Percentiles rank a stretch among this genome's conserved stretches.
Conservation (phyloP, 1,140 invertebrate genomes). For the Tetragnatha versicolor region DNA sequence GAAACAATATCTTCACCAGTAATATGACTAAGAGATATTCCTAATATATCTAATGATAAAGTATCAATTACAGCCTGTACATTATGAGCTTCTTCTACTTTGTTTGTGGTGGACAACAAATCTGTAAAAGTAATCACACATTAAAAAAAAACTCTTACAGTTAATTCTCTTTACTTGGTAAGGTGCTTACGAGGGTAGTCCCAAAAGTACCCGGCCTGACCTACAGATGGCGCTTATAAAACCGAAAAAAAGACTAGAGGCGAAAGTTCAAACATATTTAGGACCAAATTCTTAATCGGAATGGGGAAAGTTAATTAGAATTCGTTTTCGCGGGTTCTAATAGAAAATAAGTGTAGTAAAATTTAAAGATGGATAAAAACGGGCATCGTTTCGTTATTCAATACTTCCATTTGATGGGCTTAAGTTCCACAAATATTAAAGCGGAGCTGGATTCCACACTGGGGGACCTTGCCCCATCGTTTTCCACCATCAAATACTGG, state of each 20-base stretch:
- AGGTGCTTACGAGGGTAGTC: neutral
- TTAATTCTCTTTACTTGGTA: neutral
- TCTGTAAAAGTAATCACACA: slow-evolving; percentile 7
- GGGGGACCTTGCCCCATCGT: no score
- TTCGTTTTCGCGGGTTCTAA: neutral
- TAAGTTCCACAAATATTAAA: no score
- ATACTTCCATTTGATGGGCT: no score
- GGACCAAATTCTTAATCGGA: neutral
- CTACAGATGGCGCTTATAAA: neutral
- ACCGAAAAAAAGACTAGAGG: no score
- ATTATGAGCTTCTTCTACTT: slow-evolving; percentile 47
- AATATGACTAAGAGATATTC: slow-evolving; percentile 51
- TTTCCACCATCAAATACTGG: no score
- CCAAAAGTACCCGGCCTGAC: neutral
- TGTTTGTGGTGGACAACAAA: neutral
- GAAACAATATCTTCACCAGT: slow-evolving; percentile 48
- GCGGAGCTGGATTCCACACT: no score
- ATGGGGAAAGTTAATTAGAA: neutral
- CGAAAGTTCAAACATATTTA: neutral
- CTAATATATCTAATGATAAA: slow-evolving; percentile 48
- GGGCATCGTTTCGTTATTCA: no score
- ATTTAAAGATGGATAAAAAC: no score
- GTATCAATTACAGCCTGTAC: slow-evolving; percentile 52
- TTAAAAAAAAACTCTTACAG: neutral
- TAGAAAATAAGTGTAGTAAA: neutral